phyloP scores from a whole-genome alignment of 2,797 vertebrate species.

The Sebastes oblongus region DNA sequence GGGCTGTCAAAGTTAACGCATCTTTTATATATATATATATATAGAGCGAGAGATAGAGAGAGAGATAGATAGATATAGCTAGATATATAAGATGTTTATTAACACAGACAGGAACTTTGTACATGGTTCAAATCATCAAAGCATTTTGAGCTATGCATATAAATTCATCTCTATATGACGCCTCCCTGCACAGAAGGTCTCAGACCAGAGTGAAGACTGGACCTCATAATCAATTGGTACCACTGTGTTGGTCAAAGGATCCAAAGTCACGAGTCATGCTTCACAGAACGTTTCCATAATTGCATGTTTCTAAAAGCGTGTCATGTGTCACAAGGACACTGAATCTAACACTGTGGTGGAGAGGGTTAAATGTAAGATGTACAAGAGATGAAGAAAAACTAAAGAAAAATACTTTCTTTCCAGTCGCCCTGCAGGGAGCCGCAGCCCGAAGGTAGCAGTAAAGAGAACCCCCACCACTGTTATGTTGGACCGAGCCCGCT shows the following conservation, averaged over 20 bases:
- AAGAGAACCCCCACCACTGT: slow-evolving; percentile 85
- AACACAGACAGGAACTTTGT: not conserved
- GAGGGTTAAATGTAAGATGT: not conserved
- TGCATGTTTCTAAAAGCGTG: not conserved
- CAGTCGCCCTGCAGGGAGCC: slow-evolving; percentile 48
- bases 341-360: not conserved
- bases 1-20: too few relatives aligned
- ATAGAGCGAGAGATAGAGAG: too few relatives aligned
- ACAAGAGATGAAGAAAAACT: not conserved
- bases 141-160: not conserved
- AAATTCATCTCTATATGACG: not conserved
- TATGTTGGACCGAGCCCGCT: slow-evolving; percentile 89
- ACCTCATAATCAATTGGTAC: not conserved
- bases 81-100: too few relatives aligned
- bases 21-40: too few relatives aligned
- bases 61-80: too few relatives aligned
- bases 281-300: not conserved
- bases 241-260: not conserved
- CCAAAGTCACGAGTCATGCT: not conserved
- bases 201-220: not conserved
- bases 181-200: not conserved
- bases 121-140: not conserved
- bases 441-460: slow-evolving; percentile 44
- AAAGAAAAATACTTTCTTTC: not conserved
- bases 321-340: not conserved